Base-by-base conservation (phyloP, 1,140 invertebrate genomes). In the Odontomachus brunneus region DNA sequence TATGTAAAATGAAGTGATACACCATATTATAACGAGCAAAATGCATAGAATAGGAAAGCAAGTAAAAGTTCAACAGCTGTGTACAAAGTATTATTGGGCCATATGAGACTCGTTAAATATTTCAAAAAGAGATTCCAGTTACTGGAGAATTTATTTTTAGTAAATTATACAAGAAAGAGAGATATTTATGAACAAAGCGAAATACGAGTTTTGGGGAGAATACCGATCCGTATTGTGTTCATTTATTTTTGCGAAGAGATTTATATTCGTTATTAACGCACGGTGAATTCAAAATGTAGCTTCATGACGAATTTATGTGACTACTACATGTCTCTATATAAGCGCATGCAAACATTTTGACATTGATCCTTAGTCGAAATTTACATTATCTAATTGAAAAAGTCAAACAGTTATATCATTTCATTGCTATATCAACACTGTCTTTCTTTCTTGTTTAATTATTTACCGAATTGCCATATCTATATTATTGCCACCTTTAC, bases 1-100 rank as follows among this genome's bases (percentile, higher is more conserved):
- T 80, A 71, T 80, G 62, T 53, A 80, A 80, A 80, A 26, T 48
- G 22, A 69, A 69, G 5, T 66, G 62, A 78, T 78, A 66, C 12
- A 62, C 62, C 38, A 48, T 19, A 38, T 69, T 57, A 3, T 80
- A 67, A 49, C 22, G 3, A 69, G 65, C 44, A 80, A 66, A 75
- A 66, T 53, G 53, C 3, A 29, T 67, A 44, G 49, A 19, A 55
- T 26, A 69, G 22, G 9, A 67, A 69, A 65, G 15, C 15, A n/a
- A 1, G 22, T 19, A 29, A 76, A 48, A 69, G 14, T 69, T 17
- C n/a, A 69, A 24, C 14, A 38, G 14, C 22, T 57, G 29, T 15
- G 29, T 7, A n/a, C 12, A 69, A 71, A 80, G 51, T 80, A 71
- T 71, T 80, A 71, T 59, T 57, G 22, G 48, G 4, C 17, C 38